phyloP scores from a whole-genome alignment of 2,797 vertebrate species.

The Sebastes taczanowskii region DNA sequence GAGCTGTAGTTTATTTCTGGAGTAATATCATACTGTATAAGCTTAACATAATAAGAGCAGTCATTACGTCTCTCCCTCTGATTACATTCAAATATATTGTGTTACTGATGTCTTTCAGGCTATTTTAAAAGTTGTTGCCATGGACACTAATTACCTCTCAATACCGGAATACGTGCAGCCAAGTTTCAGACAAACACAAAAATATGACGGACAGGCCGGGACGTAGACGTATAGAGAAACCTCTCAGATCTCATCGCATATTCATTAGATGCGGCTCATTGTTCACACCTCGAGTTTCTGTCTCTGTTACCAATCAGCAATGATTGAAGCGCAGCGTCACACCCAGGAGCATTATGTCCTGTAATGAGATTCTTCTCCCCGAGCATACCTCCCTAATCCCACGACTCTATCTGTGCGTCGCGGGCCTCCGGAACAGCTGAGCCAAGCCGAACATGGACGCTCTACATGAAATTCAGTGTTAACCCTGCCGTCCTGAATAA shows the following conservation, averaged over 20 bases:
- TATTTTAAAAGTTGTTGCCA: conserved; percentile 22
- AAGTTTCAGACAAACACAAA: conserved; percentile 7
- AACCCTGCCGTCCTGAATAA: conserved; percentile 51
- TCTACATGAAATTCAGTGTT: conserved; percentile 55
- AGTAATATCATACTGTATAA: not conserved
- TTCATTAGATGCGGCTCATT: conserved; percentile 44
- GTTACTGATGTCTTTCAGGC: not conserved
- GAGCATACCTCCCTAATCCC: conserved; percentile 57
- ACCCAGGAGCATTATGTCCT: conserved; percentile 51
- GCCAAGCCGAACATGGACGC: conserved; percentile 46
- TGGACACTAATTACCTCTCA: conserved; percentile 18
- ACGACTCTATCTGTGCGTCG: conserved; percentile 37
- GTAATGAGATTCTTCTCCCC: conserved; percentile 67
- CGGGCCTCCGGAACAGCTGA: conserved; percentile 47
- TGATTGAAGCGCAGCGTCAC: conserved; percentile 48
- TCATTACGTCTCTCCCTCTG: not conserved
- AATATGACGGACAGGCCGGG: not conserved
- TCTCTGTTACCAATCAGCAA: conserved; percentile 55
- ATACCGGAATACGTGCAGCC: not conserved
- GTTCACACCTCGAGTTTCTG: conserved; percentile 34
- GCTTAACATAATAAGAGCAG: not conserved
- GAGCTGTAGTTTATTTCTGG: not conserved
- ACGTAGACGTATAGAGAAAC: conserved; percentile 8
- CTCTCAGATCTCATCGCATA: conserved; percentile 34
- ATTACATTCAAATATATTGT: conserved; percentile 14